Percentiles rank a stretch among this genome's conserved stretches.
phyloP scores from a whole-genome alignment of 2,888 invertebrate genomes.

The Ormia ochracea region DNA sequence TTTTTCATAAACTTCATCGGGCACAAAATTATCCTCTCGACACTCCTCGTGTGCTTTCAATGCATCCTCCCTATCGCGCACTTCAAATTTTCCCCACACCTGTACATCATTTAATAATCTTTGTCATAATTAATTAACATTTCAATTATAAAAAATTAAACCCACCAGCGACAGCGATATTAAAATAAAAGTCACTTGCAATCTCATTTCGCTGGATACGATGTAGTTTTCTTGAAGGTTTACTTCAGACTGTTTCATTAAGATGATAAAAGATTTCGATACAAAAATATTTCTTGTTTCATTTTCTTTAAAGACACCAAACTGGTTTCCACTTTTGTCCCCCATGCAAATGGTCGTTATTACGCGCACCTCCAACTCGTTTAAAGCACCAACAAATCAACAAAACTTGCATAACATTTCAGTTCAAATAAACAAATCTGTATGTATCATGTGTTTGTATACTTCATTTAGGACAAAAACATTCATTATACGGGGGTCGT shows the following conservation, averaged over 20 bases:
- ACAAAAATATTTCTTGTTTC: constrained; percentile 51
- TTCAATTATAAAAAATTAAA: neutral
- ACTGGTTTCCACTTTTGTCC: constrained; percentile 42
- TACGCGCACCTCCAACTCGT: constrained; percentile 27
- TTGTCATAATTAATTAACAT: neutral
- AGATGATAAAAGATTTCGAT: constrained; percentile 35
- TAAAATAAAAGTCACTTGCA: constrained; percentile 65
- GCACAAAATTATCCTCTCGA: constrained; percentile 67
- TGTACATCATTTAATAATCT: constrained; percentile 18
- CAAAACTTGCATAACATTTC: constrained; percentile 54
- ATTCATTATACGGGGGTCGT: constrained; percentile 2
- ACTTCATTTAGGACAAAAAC: no score
- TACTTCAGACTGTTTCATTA: constrained; percentile 31
- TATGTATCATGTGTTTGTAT: neutral
- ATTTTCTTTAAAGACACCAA: constrained; percentile 30
- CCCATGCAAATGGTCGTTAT: constrained; percentile 27
- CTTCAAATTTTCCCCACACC: constrained; percentile 67
- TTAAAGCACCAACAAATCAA: neutral
- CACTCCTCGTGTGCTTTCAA: constrained; percentile 71
- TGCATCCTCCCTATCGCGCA: constrained; percentile 72
- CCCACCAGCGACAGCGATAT: constrained; percentile 67
- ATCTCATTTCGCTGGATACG: constrained; percentile 66
- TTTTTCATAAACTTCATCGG: constrained; percentile 72
- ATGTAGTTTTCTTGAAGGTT: constrained; percentile 48
- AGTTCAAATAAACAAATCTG: constrained; percentile 7